phyloP scores from a whole-genome alignment of 1,140 invertebrate genomes.

The Aphelinus certus region DNA sequence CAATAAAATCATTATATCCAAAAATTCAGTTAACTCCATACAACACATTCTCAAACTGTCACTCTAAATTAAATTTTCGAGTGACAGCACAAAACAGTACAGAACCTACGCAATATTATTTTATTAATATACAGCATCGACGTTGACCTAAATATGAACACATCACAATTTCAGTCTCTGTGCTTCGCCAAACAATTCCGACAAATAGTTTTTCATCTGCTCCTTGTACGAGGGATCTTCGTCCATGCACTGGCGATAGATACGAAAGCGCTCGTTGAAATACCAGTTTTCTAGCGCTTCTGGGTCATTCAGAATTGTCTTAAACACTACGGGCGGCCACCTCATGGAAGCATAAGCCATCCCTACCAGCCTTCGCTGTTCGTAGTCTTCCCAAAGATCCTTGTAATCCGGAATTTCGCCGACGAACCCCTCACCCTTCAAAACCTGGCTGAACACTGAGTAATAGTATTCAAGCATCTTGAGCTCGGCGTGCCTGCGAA shows the following conservation, averaged over 20 bases:
- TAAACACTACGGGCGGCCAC: neutral
- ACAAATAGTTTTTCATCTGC: neutral
- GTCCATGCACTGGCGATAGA: neutral
- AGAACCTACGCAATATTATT: too few relatives aligned
- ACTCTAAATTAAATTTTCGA: too few relatives aligned
- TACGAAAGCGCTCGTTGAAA: neutral
- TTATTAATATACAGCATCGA: too few relatives aligned
- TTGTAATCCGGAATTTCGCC: neutral
- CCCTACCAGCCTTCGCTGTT: constrained; percentile 4
- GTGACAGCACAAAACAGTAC: too few relatives aligned
- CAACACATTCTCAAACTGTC: too few relatives aligned
- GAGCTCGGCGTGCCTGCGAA: neutral
- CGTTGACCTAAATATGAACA: too few relatives aligned
- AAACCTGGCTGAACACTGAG: neutral
- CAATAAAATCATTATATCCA: too few relatives aligned
- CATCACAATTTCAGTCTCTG: neutral
- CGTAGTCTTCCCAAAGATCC: neutral
- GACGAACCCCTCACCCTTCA: neutral
- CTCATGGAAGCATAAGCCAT: constrained; percentile 1
- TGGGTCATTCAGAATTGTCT: constrained; percentile 5
- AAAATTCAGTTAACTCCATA: too few relatives aligned
- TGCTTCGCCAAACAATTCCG: constrained; percentile 18
- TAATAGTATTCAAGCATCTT: constrained; percentile 11
- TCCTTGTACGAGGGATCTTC: constrained; percentile 6
- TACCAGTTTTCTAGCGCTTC: neutral